Evolutionary conservation across 1,140 invertebrate genomes (phyloP).

Genomic region (Drosophila sucinea): DNA sequence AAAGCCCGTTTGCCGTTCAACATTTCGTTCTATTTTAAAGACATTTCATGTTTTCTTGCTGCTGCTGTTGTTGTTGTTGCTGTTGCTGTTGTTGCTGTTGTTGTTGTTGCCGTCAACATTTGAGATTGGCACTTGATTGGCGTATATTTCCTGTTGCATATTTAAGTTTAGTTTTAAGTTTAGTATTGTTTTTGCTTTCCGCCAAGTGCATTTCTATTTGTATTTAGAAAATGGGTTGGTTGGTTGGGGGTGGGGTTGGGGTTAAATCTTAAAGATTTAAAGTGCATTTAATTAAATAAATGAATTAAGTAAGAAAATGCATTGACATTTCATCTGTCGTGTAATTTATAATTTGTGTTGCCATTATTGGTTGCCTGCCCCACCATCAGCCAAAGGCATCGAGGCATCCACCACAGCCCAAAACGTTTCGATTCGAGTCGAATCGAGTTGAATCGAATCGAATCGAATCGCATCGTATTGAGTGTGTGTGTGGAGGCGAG

Average conservation of each 20-base stretch:
- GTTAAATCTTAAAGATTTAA: neutral
- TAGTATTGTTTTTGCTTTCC: constrained; percentile 47
- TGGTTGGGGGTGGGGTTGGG: neutral
- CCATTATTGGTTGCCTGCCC: constrained; percentile 61
- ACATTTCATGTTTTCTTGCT: constrained; percentile 66
- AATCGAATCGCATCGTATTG: constrained; percentile 8
- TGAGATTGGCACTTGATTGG: constrained; percentile 80
- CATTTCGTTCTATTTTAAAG: constrained; percentile 80
- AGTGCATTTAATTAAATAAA: constrained; percentile 76
- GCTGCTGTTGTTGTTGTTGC: constrained; percentile 33
- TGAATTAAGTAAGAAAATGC: constrained; percentile 70
- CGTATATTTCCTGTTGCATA: constrained; percentile 82
- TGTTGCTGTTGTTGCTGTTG: constrained; percentile 12
- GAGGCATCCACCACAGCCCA: neutral
- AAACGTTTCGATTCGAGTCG: neutral
- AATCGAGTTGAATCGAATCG: neutral
- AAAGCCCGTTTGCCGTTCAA: constrained; percentile 61
- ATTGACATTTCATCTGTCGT: constrained; percentile 80
- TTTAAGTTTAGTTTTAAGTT: constrained; percentile 60
- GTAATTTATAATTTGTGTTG: constrained; percentile 81
- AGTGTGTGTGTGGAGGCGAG: constrained; percentile 3
- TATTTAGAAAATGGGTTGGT: constrained; percentile 52
- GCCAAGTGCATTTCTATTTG: constrained; percentile 76
- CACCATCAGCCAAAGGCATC: neutral
- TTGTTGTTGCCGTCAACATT: constrained; percentile 62